phyloP scores from a whole-genome alignment of 2,797 vertebrate species.

The Diceros bicornis region DNA sequence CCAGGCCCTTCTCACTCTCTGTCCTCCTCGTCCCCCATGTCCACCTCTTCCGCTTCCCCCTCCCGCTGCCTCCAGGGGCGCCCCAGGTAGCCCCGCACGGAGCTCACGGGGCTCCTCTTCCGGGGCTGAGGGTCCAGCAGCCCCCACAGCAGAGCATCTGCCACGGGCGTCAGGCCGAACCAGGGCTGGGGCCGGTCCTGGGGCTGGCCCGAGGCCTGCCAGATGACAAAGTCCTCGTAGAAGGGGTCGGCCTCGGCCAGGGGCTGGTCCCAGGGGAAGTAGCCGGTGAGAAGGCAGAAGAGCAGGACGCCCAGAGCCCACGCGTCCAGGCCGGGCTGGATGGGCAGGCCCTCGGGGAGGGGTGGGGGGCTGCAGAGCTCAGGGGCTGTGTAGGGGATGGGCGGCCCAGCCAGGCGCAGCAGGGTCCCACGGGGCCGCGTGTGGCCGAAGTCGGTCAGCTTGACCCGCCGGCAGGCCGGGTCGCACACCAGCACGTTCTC shows the following conservation, averaged over 20 bases:
- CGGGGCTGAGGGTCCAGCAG: conserved; percentile 92
- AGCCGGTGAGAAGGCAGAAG: conserved; percentile 96
- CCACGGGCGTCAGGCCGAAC: conserved; percentile 90
- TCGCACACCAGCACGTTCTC: conserved; percentile 98
- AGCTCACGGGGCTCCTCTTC: conserved; percentile 90
- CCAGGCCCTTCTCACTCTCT: background rate
- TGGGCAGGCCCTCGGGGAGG: conserved; percentile 91
- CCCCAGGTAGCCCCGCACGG: conserved; percentile 91
- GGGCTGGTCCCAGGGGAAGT: conserved; percentile 98
- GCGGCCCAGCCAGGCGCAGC: conserved; percentile 89
- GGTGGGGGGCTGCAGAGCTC: conserved; percentile 87
- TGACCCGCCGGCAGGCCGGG: conserved; percentile 92
- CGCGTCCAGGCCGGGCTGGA: conserved; percentile 94
- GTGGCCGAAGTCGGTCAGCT: conserved; percentile 97
- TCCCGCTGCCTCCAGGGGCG: conserved; percentile 90
- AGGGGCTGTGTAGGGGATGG: conserved; percentile 95
- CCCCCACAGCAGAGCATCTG: conserved; percentile 91
- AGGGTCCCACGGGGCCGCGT: conserved; percentile 90
- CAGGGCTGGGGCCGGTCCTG: conserved; percentile 93
- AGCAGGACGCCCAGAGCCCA: conserved; percentile 96
- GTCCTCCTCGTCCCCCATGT: conserved; percentile 73
- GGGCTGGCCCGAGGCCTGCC: conserved; percentile 89
- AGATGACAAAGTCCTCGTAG: conserved; percentile 93
- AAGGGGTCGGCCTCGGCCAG: conserved; percentile 90
- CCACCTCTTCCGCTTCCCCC: conserved; percentile 80